Conservation (phyloP, 2,797 vertebrate species). For the Sandelia bainsii region DNA sequence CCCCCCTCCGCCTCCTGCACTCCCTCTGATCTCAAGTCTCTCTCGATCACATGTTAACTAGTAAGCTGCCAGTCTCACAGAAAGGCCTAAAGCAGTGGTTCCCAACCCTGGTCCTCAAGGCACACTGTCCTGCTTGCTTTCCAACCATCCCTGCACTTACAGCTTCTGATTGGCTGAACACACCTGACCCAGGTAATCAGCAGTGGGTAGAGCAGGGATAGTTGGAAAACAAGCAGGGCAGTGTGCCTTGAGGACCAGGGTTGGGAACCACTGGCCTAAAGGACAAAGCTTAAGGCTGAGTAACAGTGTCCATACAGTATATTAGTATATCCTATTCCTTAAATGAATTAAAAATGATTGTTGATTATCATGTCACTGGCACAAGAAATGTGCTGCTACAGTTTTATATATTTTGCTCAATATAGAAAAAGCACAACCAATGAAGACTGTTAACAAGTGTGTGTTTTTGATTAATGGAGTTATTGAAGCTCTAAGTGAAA, state of each 20-base stretch:
- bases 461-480: not conserved
- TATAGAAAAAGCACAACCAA: not conserved
- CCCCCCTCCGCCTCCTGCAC: slow-evolving; percentile 6
- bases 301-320: slow-evolving; percentile 2
- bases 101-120: no score
- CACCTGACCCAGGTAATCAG: no score
- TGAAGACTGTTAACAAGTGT: not conserved
- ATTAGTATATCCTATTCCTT: no score
- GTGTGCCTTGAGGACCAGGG: no score
- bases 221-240: no score
- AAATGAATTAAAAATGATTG: not conserved
- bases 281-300: slow-evolving; percentile 37
- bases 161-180: no score
- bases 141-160: no score
- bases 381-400: not conserved
- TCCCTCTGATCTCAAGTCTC: slow-evolving; percentile 31
- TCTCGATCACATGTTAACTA: slow-evolving; percentile 34
- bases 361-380: no score
- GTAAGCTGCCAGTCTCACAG: slow-evolving; percentile 36
- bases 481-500: not conserved
- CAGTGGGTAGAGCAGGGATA: no score
- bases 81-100: no score
- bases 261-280: no score
- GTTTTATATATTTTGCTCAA: not conserved
- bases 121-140: no score